phyloP scores from a whole-genome alignment of 1,140 invertebrate species.

The Drosophila parabipectinata region DNA sequence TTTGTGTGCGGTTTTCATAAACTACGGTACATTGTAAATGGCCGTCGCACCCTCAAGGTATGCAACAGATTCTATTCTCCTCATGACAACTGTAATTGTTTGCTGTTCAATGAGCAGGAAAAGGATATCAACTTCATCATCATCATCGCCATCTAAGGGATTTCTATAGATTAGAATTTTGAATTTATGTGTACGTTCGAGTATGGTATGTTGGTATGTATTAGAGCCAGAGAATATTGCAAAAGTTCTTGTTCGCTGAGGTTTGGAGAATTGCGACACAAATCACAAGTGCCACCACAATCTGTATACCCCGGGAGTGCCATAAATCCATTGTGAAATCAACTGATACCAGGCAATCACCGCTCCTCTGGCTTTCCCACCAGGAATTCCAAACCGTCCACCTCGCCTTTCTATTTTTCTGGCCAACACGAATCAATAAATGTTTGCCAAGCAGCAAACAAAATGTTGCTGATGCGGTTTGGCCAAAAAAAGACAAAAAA shows the following conservation, averaged over 20 bases:
- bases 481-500: slow-evolving; percentile 1
- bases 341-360: slow-evolving; percentile 47
- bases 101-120: slow-evolving; percentile 42
- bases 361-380: not conserved
- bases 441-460: slow-evolving; percentile 23
- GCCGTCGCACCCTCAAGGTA: slow-evolving; percentile 14
- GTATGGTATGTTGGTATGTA: not conserved
- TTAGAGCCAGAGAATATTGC: slow-evolving; percentile 41
- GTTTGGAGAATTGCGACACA: slow-evolving; percentile 61
- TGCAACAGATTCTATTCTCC: slow-evolving; percentile 30
- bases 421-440: slow-evolving; percentile 56
- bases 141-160: slow-evolving; percentile 18
- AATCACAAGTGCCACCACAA: slow-evolving; percentile 75
- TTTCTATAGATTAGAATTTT: slow-evolving; percentile 15
- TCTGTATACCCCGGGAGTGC: slow-evolving; percentile 69
- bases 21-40: slow-evolving; percentile 4
- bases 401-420: not conserved
- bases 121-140: slow-evolving; percentile 12
- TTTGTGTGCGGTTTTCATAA: slow-evolving; percentile 30
- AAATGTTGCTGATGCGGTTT: slow-evolving; percentile 17
- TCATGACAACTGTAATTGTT: slow-evolving; percentile 37
- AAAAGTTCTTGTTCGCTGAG: slow-evolving; percentile 51
- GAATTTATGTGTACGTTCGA: not conserved
- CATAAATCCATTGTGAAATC: slow-evolving; percentile 77
- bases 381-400: not conserved